phyloP scores from a whole-genome alignment of 2,113 vertebrate genomes.

The Psilopsiagon aymara region DNA sequence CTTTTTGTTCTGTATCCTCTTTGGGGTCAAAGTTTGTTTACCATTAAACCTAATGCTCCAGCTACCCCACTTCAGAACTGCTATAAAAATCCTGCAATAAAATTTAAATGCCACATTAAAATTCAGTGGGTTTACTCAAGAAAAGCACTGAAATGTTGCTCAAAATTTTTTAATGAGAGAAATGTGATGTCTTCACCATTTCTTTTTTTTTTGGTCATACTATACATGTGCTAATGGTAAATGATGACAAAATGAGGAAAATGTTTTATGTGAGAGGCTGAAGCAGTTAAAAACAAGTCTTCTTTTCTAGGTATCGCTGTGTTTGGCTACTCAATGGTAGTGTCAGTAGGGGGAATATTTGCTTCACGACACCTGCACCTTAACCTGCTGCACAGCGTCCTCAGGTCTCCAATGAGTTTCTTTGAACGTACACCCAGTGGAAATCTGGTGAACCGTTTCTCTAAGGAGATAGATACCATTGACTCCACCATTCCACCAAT shows the following conservation, averaged over 20 bases:
- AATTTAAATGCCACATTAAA: background rate
- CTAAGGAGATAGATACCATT: slow-evolving; percentile 95
- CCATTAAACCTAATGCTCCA: background rate
- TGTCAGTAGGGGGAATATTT: slow-evolving; percentile 91
- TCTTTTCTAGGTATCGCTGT: slow-evolving; percentile 81
- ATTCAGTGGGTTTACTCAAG: background rate
- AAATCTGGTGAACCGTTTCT: slow-evolving; percentile 95
- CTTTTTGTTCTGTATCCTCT: background rate
- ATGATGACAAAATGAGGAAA: background rate
- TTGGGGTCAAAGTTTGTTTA: background rate
- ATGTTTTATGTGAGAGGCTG: background rate
- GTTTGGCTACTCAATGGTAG: slow-evolving; percentile 88
- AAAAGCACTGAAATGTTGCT: background rate
- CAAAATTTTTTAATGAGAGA: background rate
- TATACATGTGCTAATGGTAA: background rate
- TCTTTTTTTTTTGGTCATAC: background rate
- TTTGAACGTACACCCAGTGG: slow-evolving; percentile 96
- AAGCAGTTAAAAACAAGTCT: background rate
- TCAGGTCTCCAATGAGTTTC: slow-evolving; percentile 92
- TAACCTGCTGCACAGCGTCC: slow-evolving; percentile 86
- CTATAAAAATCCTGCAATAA: background rate
- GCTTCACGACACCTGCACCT: slow-evolving; percentile 89
- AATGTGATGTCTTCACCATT: background rate
- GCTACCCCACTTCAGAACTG: background rate
- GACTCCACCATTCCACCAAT: slow-evolving; percentile 90